Evolutionary conservation across 2,888 invertebrate genomes (phyloP).

Genomic region (Acronicta aceris): DNA sequence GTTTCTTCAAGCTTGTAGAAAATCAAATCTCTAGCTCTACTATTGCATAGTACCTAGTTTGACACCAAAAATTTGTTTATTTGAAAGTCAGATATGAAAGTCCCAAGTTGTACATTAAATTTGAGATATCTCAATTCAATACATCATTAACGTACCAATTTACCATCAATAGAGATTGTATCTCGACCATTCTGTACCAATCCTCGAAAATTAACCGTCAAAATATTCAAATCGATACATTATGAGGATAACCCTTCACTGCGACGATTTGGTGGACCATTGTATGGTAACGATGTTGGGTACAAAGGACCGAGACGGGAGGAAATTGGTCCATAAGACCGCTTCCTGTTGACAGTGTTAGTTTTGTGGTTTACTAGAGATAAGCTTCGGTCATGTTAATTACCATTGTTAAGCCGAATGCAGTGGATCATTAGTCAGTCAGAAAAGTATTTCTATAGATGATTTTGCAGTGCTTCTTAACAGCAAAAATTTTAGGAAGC

Average conservation of each 20-base stretch:
- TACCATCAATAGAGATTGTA: conserved; percentile 39
- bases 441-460: too few relatives aligned
- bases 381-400: conserved; percentile 14
- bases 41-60: too few relatives aligned
- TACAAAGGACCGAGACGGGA: conserved; percentile 63
- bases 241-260: conserved; percentile 54
- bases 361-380: conserved; percentile 45
- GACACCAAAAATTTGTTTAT: too few relatives aligned
- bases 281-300: conserved; percentile 70
- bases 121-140: conserved; percentile 25
- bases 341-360: conserved; percentile 58
- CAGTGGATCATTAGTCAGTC: neutral
- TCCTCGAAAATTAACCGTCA: conserved; percentile 54
- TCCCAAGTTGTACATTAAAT: conserved; percentile 1
- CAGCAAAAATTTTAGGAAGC: too few relatives aligned
- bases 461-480: too few relatives aligned
- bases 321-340: conserved; percentile 68
- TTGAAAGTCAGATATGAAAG: too few relatives aligned
- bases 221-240: conserved; percentile 66
- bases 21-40: too few relatives aligned
- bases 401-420: neutral
- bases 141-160: conserved; percentile 41
- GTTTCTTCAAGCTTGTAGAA: too few relatives aligned
- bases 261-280: conserved; percentile 65
- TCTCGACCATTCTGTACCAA: conserved; percentile 30